These are phyloP conservation scores for Masticophis lateralis DNA, from an alignment of 2,797 vertebrate genomes.

Conservation along the genomic window DNA sequence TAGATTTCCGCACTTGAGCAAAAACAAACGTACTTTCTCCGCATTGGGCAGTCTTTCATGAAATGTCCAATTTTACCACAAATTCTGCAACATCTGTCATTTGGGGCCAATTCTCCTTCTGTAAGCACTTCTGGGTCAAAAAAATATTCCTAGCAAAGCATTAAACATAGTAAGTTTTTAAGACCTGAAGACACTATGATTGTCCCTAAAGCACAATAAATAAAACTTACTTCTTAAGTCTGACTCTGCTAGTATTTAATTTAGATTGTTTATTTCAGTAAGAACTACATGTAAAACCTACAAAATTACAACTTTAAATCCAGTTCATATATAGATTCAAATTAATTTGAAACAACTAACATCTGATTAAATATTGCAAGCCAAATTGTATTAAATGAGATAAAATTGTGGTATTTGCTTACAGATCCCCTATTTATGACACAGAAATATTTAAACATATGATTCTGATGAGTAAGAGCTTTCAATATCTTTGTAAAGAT, in stretches of 20 bases:
- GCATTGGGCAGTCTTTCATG: slow-evolving; percentile 93
- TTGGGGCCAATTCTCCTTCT: slow-evolving; percentile 90
- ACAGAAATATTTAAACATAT: background rate
- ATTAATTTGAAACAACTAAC: background rate
- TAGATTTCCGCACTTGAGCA: background rate
- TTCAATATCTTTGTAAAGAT: background rate
- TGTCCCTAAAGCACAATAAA: background rate
- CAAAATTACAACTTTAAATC: background rate
- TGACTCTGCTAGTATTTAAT: background rate
- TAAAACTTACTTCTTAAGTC: background rate
- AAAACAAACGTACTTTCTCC: slow-evolving; percentile 80
- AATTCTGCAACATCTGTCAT: slow-evolving; percentile 93
- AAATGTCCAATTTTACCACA: slow-evolving; percentile 98
- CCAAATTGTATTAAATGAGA: background rate
- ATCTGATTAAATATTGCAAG: background rate
- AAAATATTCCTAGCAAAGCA: slow-evolving; percentile 84
- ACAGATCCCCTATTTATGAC: background rate
- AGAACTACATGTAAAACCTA: background rate
- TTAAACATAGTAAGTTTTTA: background rate
- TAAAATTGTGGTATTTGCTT: background rate
- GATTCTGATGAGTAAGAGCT: background rate
- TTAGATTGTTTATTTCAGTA: background rate
- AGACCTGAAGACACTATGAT: slow-evolving; percentile 3
- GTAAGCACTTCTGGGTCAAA: slow-evolving; percentile 93
- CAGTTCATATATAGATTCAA: background rate